Evolutionary conservation across 1,140 invertebrate genomes (phyloP).

Genomic region (Pentalonia nigronervosa): DNA sequence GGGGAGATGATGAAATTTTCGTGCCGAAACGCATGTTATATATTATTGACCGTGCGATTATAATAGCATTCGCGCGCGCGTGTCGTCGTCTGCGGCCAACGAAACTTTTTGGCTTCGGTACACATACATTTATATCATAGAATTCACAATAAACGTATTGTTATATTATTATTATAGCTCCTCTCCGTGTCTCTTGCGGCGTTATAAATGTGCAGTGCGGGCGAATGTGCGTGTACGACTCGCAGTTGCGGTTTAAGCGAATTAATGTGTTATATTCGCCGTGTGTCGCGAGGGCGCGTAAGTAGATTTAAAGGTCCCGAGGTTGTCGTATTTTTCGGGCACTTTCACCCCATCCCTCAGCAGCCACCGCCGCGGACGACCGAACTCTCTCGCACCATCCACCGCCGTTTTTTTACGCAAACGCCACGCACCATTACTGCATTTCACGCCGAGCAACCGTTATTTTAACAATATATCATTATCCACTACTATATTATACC

Average conservation of each 20-base stretch:
- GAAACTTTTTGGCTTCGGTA: not conserved
- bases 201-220: not conserved
- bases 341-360: not conserved
- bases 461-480: not conserved
- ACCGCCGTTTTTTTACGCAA: not conserved
- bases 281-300: not conserved
- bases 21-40: not conserved
- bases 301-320: slow-evolving; percentile 54
- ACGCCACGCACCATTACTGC: not conserved
- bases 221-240: not conserved
- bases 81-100: not conserved
- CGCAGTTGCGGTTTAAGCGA: not conserved
- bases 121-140: not conserved
- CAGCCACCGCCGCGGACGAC: not conserved
- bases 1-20: not conserved
- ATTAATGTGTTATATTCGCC: slow-evolving; percentile 17
- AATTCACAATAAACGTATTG: slow-evolving; percentile 17
- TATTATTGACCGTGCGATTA: not conserved
- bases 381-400: not conserved
- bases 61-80: not conserved
- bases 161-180: not conserved
- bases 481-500: not conserved
- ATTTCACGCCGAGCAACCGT: not conserved
- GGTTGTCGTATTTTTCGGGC: slow-evolving; percentile 48
- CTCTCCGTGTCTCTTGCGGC: not conserved